Base-by-base conservation (phyloP, 2,888 invertebrate species). In the Tetragonula carbonaria region DNA sequence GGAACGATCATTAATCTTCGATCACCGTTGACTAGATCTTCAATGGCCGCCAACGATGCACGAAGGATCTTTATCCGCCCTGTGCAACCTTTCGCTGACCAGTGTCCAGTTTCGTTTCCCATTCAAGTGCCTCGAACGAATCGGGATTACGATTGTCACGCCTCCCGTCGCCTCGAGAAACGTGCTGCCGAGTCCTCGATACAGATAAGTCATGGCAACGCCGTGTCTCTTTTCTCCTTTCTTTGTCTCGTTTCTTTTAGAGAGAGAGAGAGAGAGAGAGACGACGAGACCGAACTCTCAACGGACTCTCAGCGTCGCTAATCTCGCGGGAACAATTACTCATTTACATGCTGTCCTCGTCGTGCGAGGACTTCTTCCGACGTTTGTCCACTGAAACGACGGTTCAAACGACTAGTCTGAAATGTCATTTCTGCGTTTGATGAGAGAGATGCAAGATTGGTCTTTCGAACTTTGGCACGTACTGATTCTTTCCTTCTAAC, bases 151-250 rank as follows among this genome's bases (percentile, higher is more conserved):
- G 67, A 74, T 78, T 88, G 91, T 92, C 92, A 93, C 93, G 92
- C 93, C 93, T 93, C 91, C 90, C 85, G 80, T 81, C 82, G 86
- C 87, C 45, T 53, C 86, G 87, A 62, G 62, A 62, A 77, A 84
- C 83, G 85, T 78, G 87, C 78, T 84, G 63, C 80, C 21, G 86
- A 87, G 84, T 87, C 88, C 92, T 91, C 92, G 93, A 94, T 94
- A 93, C 89, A 93, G 93, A 94, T 94, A 94, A 94, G 93, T 93
- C 94, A 94, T 93, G 92, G 79, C 84, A 82, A 38, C 84, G 84
- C 84, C 85, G 86, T 92, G 92, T 93, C 93, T 93, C 92, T 91
- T 93, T 55, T 62, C 74, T 57, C 50, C 53, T n/a, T 28, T 28
- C 2, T 28, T 72, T 81, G 23, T 59, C 53, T 75, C 71, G 62